A percentile compares a stretch with the other conserved stretches of the same genome.
phyloP scores from a whole-genome alignment of 2,888 invertebrate genomes.

The Ophioninae sp. region DNA sequence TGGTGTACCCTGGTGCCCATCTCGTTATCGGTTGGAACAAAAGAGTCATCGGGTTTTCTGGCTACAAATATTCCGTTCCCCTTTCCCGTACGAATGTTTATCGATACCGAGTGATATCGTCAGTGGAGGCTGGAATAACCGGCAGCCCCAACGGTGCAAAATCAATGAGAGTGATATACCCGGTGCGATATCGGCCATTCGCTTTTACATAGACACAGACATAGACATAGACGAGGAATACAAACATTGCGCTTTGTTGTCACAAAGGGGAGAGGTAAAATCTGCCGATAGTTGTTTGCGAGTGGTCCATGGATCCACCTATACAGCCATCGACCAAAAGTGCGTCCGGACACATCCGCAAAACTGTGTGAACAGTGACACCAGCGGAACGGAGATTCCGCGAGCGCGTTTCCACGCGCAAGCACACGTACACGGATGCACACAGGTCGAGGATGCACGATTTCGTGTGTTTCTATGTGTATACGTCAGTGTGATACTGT shows the following conservation, averaged over 20 bases:
- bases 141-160: constrained; percentile 50
- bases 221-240: constrained; percentile 53
- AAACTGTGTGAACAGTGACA: background rate
- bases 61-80: background rate
- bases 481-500: constrained; percentile 24
- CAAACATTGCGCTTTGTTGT: background rate
- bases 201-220: constrained; percentile 53
- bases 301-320: constrained; percentile 6
- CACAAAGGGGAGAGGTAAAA: constrained; percentile 51
- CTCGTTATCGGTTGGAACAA: background rate
- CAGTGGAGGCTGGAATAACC: constrained; percentile 50
- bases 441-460: background rate
- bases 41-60: background rate
- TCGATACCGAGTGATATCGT: constrained; percentile 18
- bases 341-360: background rate
- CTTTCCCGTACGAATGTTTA: background rate
- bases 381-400: constrained; percentile 11
- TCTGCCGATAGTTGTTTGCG: constrained; percentile 45
- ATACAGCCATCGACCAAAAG: constrained; percentile 29
- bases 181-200: constrained; percentile 61
- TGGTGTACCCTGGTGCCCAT: background rate
- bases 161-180: constrained; percentile 67
- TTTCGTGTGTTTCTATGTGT: constrained; percentile 25
- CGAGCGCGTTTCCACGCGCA: background rate
- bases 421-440: too few relatives aligned